Evolutionary conservation across 1,140 invertebrate species (phyloP), one percentile per base, ranked within the genome.

Genomic region (Kradibia gibbosae): DNA sequence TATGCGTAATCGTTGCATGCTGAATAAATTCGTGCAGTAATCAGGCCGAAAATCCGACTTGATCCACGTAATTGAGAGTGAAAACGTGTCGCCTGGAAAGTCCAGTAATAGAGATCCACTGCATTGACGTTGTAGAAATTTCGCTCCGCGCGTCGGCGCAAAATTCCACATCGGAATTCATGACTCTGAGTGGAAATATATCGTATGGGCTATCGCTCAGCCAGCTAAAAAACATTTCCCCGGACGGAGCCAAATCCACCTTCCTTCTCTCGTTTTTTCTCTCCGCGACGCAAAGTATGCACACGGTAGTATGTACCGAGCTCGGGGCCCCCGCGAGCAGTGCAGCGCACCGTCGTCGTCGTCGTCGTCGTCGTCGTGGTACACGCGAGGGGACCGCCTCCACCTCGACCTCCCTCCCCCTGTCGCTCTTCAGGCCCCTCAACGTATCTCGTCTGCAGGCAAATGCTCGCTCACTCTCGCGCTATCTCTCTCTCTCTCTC

Each of bases 251-350:
- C n/a, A 17, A 39, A 70, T 45, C 20, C 39, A 31, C 39, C 34
- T 39, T n/a, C 62, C 20, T 22, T 67, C 34, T 39, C 28, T 11
- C 34, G 34, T 5, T n/a, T 10, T 39, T 8, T 4, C 34, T 8
- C 57, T 34, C 71, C 11, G 53, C 53, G 36, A 10, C 11, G 50
- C 10, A 17, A 76, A 57, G 74, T 62, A 76, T 76, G 55, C 57
- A 65, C 74, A 76, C 74, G 74, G 74, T 76, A 76, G 74, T 76
- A n/a, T 17, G 57, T 57, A 5, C 34, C 39, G 74, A 25, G 57
- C 50, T 42, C 17, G 17, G 50, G 67, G 67, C 67, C 25, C n/a
- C 39, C 22, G 39, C 31, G 60, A 25, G 67, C 62, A 11, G 34
- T 67, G 62, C 62, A 39, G 62, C 62, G 34, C 62, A 67, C 70